Evolutionary conservation across 2,888 invertebrate species (phyloP).

Genomic region (Lochmaea crataegi): DNA sequence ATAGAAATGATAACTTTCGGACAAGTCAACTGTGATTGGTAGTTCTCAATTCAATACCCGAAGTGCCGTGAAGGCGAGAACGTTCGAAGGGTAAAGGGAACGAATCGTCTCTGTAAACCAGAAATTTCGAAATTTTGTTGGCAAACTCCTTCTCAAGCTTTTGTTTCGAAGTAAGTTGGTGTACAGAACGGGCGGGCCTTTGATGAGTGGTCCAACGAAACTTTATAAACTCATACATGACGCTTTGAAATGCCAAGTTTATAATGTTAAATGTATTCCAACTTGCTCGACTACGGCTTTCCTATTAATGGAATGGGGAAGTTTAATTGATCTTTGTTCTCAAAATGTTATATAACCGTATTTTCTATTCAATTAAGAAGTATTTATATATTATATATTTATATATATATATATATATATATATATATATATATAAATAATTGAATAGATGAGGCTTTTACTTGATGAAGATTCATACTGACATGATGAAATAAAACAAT

Average conservation of each 20-base stretch:
- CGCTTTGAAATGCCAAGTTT: slow-evolving; percentile 49
- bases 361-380: slow-evolving; percentile 33
- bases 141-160: slow-evolving; percentile 46
- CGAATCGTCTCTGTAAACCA: slow-evolving; percentile 35
- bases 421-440: no score
- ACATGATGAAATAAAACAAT: no score
- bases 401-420: no score
- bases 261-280: slow-evolving; percentile 48
- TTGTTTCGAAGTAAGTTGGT: slow-evolving; percentile 44
- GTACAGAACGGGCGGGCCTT: slow-evolving; percentile 45
- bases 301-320: slow-evolving; percentile 46
- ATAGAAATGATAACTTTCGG: slow-evolving; percentile 2
- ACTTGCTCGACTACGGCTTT: slow-evolving; percentile 46
- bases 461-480: no score
- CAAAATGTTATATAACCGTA: slow-evolving; percentile 40
- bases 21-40: slow-evolving; percentile 5
- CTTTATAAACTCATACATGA: slow-evolving; percentile 51
- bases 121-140: slow-evolving; percentile 51
- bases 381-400: not conserved
- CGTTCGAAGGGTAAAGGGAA: slow-evolving; percentile 7
- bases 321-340: slow-evolving; percentile 47
- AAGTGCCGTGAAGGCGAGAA: not conserved
- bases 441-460: no score
- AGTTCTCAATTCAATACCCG: slow-evolving; percentile 10
- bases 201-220: slow-evolving; percentile 55